Percentiles rank a stretch among this genome's conserved stretches.
These are phyloP conservation scores for Fistularia commersonii DNA, from an alignment of 2,797 vertebrate species.

Conservation along the genomic window DNA sequence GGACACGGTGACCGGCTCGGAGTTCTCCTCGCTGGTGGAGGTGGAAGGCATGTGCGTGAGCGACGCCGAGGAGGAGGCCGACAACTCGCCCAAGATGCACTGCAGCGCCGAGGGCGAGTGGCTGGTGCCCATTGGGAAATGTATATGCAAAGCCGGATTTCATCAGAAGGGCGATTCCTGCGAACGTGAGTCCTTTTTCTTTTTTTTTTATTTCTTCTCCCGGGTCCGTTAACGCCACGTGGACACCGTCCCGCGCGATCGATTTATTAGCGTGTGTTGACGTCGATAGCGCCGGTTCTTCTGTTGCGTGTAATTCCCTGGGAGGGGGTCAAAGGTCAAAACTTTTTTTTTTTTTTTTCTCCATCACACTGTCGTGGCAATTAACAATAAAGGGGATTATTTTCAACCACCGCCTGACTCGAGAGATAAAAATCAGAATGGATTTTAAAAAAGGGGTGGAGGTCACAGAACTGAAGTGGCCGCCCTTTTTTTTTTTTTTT, in stretches of 20 bases:
- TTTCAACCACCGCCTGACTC: constrained; percentile 53
- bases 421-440: constrained; percentile 52
- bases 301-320: too few relatives aligned
- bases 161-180: constrained; percentile 97
- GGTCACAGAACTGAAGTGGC: constrained; percentile 61
- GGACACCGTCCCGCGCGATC: too few relatives aligned
- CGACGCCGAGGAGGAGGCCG: constrained; percentile 94
- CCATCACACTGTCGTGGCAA: too few relatives aligned
- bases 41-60: constrained; percentile 93
- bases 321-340: too few relatives aligned
- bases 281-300: too few relatives aligned
- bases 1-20: constrained; percentile 97
- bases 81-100: constrained; percentile 98
- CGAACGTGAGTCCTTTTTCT: constrained; percentile 87
- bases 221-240: too few relatives aligned
- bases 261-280: too few relatives aligned
- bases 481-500: constrained; percentile 40
- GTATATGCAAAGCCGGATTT: constrained; percentile 97
- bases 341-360: too few relatives aligned
- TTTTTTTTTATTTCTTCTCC: not conserved
- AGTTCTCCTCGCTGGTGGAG: constrained; percentile 98
- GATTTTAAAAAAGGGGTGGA: constrained; percentile 48
- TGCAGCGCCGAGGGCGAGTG: constrained; percentile 98
- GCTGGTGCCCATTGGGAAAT: constrained; percentile 99
- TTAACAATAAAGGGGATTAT: constrained; percentile 57